Conservation (phyloP, 2,888 invertebrate species). For the Suillia variegata region DNA sequence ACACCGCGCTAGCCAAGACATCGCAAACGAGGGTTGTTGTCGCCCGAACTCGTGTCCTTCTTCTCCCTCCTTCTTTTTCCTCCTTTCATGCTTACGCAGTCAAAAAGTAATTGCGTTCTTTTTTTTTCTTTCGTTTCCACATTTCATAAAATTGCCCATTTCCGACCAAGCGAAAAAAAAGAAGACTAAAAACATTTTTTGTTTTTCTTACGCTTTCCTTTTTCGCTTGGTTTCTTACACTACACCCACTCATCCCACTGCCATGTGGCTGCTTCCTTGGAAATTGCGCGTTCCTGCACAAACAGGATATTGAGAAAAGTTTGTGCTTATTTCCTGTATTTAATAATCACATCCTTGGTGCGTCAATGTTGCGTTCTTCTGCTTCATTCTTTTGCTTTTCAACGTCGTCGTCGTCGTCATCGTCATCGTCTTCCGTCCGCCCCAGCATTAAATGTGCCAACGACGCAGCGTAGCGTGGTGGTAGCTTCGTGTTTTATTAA, state of each 20-base stretch:
- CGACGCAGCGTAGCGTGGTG: too few relatives aligned
- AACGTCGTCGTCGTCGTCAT: not conserved
- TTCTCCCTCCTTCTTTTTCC: not conserved
- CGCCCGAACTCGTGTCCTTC: not conserved
- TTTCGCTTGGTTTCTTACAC: not conserved
- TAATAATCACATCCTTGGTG: slow-evolving; percentile 36
- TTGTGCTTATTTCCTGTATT: slow-evolving; percentile 37
- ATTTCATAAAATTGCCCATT: not conserved
- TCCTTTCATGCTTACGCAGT: slow-evolving; percentile 24
- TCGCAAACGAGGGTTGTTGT: slow-evolving; percentile 7
- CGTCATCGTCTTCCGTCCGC: not conserved
- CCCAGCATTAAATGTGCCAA: too few relatives aligned
- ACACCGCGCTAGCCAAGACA: not conserved
- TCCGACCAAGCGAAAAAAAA: not conserved
- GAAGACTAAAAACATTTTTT: too few relatives aligned
- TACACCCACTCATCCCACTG: not conserved
- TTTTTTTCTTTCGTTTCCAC: not conserved
- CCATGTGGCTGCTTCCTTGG: not conserved
- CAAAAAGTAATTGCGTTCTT: slow-evolving; percentile 33
- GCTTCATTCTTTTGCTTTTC: not conserved
- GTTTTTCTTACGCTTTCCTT: too few relatives aligned
- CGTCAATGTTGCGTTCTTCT: not conserved
- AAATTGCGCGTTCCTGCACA: not conserved
- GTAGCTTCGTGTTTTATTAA: slow-evolving; percentile 22
- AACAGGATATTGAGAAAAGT: slow-evolving; percentile 38